phyloP scores from a whole-genome alignment of 2,888 invertebrate genomes.

The Drosophila merina region DNA sequence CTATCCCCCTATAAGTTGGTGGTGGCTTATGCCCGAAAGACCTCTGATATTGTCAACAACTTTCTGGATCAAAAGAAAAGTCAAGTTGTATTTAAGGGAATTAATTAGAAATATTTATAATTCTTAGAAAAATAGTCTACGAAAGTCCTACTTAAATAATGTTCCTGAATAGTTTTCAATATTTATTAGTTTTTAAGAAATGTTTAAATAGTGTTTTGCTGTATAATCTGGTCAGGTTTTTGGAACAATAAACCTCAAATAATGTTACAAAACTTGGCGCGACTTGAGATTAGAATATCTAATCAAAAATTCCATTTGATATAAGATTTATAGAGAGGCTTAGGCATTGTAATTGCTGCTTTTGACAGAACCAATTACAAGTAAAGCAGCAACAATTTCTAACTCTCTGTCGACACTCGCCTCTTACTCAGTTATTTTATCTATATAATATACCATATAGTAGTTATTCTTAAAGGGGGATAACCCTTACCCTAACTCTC shows the following conservation, averaged over 20 bases:
- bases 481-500: conserved; percentile 16
- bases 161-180: neutral
- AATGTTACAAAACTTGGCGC: neutral
- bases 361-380: conserved; percentile 72
- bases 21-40: conserved; percentile 84
- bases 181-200: neutral
- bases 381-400: conserved; percentile 8
- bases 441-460: conserved; percentile 4
- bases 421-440: neutral
- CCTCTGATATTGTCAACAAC: conserved; percentile 51
- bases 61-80: conserved; percentile 23
- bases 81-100: conserved; percentile 30
- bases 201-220: neutral
- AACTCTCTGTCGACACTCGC: conserved; percentile 7
- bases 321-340: conserved; percentile 31
- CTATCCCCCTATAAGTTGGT: conserved; percentile 85
- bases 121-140: conserved; percentile 16
- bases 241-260: neutral
- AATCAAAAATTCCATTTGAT: conserved; percentile 30
- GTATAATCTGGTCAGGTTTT: conserved; percentile 2
- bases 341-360: conserved; percentile 43
- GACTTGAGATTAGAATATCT: conserved; percentile 14
- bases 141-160: conserved; percentile 1
- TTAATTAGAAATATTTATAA: conserved; percentile 23
- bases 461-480: neutral